Evolutionary conservation across 2,888 invertebrate genomes (phyloP), one percentile per base, ranked within the genome.

Genomic region (Lycocerus yunnanus): DNA sequence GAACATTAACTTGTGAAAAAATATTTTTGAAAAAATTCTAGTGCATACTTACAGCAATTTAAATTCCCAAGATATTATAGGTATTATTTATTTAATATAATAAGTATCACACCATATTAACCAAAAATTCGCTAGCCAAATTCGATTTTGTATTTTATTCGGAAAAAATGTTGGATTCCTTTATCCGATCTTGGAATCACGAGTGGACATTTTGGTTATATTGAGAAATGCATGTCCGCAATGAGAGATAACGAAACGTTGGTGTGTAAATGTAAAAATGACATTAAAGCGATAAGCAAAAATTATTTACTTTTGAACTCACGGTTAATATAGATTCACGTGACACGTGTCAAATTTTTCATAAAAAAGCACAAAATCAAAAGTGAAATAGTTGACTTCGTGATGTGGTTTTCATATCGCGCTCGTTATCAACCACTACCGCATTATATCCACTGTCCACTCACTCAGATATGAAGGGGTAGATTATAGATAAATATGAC

Each of bases 401-500:
- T 76, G 76, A 70, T 66, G 70, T 70, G 70, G 68, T 66, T 58
- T 69, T 66, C 61, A 24, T 76, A 76, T 76, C 76, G 68, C 67
- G 69, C 15, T 71, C 73, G 66, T 76, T 76, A 76, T 76, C 76
- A 63, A 60, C 69, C 58, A 63, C 69, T 69, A 71, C 71, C 76
- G 74, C 76, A 74, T 74, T 72, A 71, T 74, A 70, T 73, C 77
- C 77, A 79, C 78, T 78, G 79, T 80, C 79, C 78, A 78, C 78
- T 76, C 74, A 58, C 63, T 67, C 69, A 77, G 73, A 78, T 76
- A 76, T 43, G 74, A 76, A 76, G 77, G 78, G 80, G 78, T 79
- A 80, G 80, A 80, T 80, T 72, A 73, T 78, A 79, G 80, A 80
- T 80, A 78, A 75, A 75, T 71, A 74, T 74, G 78, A 75, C 79